Percentiles rank a stretch among this genome's conserved stretches.
Conservation (phyloP, 2,113 vertebrate species). For the Malurus cyaneus region DNA sequence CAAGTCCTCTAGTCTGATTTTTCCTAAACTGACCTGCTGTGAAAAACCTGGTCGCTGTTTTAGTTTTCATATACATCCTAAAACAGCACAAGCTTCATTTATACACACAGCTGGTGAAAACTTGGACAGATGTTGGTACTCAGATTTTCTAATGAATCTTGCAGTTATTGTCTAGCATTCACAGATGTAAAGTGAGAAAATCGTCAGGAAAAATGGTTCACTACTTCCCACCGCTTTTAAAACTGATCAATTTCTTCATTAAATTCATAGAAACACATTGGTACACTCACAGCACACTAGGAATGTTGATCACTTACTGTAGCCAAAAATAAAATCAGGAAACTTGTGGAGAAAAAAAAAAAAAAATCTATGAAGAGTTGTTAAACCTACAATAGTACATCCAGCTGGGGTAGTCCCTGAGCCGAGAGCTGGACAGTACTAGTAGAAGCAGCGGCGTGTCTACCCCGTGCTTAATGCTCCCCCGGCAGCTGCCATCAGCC, state of each 20-base stretch:
- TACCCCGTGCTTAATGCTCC: background rate
- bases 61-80: background rate
- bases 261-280: background rate
- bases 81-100: background rate
- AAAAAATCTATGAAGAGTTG: background rate
- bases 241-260: background rate
- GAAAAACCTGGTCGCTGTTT: background rate
- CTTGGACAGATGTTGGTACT: background rate
- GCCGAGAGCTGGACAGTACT: background rate
- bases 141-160: background rate
- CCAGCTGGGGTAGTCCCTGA: background rate
- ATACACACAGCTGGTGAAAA: background rate
- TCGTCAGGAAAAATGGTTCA: background rate
- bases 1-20: background rate
- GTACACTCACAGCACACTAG: background rate
- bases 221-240: background rate
- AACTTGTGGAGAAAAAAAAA: rapidly evolving
- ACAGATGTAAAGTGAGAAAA: background rate
- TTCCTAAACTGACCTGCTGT: background rate
- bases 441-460: background rate
- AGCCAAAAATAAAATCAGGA: background rate
- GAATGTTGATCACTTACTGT: background rate
- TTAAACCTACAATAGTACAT: background rate
- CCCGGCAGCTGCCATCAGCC: background rate
- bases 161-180: background rate